Conservation (phyloP, 2,888 invertebrate genomes). For the Aphidius colemani region DNA sequence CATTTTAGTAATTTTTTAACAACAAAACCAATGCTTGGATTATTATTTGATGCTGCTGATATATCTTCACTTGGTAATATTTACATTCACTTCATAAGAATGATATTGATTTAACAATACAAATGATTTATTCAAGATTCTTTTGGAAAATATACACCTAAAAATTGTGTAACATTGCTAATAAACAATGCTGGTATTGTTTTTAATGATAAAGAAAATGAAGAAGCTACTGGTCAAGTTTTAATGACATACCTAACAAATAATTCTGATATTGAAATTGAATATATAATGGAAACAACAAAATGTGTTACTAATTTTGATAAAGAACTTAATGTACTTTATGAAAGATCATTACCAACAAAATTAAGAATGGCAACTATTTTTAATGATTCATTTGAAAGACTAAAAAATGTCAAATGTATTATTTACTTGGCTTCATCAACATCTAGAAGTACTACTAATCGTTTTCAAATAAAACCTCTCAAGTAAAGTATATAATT, state of each 20-base stretch:
- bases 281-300: constrained; percentile 17
- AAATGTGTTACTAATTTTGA: constrained; percentile 26
- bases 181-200: constrained; percentile 38
- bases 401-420: constrained; percentile 27
- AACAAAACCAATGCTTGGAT: constrained; percentile 37
- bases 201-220: constrained; percentile 38
- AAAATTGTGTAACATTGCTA: constrained; percentile 42
- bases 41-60: constrained; percentile 31
- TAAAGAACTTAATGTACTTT: background rate
- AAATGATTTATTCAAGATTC: constrained; percentile 32
- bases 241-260: constrained; percentile 46
- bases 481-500: background rate
- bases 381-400: background rate
- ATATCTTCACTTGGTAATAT: constrained; percentile 19
- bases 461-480: too few relatives aligned
- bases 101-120: background rate
- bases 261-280: constrained; percentile 40
- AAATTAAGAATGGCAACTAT: background rate
- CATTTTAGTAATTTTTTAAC: constrained; percentile 34
- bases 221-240: constrained; percentile 23
- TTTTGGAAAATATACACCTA: constrained; percentile 42
- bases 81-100: background rate
- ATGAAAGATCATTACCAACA: background rate
- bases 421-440: constrained; percentile 24
- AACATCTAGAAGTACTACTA: too few relatives aligned